Evolutionary conservation across 2,888 invertebrate species (phyloP).

Genomic region (Nephrotoma guestfalica): DNA sequence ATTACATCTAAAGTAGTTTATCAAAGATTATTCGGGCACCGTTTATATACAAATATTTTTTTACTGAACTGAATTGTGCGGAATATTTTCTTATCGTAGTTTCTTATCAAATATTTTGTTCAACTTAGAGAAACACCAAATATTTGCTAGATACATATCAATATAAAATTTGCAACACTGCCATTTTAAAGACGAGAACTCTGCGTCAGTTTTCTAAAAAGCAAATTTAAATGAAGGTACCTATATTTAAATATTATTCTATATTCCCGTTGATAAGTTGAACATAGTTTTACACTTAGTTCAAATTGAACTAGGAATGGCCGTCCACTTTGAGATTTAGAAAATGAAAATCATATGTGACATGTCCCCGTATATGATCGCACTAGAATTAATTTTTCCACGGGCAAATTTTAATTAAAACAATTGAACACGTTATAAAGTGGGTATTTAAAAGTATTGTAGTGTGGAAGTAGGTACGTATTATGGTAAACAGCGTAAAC

Average conservation of each 20-base stretch:
- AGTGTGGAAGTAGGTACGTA: no score
- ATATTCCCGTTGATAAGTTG: background rate
- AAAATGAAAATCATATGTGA: background rate
- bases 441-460: no score
- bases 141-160: background rate
- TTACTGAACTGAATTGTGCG: no score
- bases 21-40: no score
- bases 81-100: background rate
- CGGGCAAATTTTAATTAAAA: background rate
- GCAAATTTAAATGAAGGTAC: background rate
- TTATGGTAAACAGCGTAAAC: no score
- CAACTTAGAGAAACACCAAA: background rate
- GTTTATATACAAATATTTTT: no score
- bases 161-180: background rate
- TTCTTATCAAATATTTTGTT: background rate
- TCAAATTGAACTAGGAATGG: background rate
- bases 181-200: no score
- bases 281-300: background rate
- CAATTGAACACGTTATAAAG: background rate
- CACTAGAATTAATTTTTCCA: background rate
- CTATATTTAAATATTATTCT: background rate
- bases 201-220: background rate
- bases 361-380: no score
- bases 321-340: background rate
- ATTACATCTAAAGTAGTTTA: no score